Evolutionary conservation across 2,113 vertebrate genomes (phyloP), one percentile per base, ranked within the genome.

Genomic region (Lontra canadensis): DNA sequence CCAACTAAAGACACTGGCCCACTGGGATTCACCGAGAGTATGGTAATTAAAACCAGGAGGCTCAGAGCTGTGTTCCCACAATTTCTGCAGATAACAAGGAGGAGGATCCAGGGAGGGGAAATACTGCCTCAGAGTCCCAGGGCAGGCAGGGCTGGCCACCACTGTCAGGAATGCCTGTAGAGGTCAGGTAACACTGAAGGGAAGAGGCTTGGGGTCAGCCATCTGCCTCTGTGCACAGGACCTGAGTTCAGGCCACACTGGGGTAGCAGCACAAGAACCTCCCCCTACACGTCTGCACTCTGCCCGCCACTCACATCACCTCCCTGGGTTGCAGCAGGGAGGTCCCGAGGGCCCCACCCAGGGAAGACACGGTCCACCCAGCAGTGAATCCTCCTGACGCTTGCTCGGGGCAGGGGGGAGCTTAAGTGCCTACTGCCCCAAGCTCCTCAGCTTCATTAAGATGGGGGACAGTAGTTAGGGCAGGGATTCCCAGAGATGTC

Each of bases 31-130:
- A 15, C 4, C 14, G 4, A 34, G 52, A 96, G 69, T 61, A 34
- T 0, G 2, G 84, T 95, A 65, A 97, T 92, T 90, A 90, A 90
- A 92, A 47, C 18, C 52, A 65, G n/a, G 69, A 88, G 42, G 47
- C 94, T 82, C 39, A 49, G 11, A 73, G 73, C 15, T 20, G 0
- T 2, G 29, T 36, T 84, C 85, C 34, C 26, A 69, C 55, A 39
- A 82, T 63, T 90, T 90, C 86, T 78, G 13, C 52, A 80, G 76
- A 44, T 59, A 97, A 93, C 18, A 5, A 91, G 86, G 55, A 85
- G 20, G 61, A 90, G 63, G 36, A 57, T 3, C 4, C 34, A 11
- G 18, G 65, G 52, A 74, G 18, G 55, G 36, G 57, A 81, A 42
- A 9, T 4, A 20, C 9, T 34, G 71, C 13, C 73, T 29, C 7